Evolutionary conservation across 2,797 vertebrate genomes (phyloP).

Genomic region (Onychomys arenicola): DNA sequence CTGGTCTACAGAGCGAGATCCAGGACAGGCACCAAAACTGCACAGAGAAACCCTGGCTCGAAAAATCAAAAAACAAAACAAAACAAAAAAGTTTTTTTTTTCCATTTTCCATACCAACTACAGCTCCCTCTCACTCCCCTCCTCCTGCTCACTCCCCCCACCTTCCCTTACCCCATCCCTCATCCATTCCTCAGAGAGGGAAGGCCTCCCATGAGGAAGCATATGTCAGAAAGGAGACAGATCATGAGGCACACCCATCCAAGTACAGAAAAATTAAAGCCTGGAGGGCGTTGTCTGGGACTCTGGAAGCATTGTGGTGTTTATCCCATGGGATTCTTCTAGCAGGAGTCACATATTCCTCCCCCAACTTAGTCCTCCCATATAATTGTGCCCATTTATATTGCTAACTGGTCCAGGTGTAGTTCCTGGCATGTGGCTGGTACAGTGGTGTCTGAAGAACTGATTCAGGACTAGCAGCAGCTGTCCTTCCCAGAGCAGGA

Average conservation of each 20-base stretch:
- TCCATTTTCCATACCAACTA: too few species aligned
- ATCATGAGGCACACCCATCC: background rate
- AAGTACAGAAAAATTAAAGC: background rate
- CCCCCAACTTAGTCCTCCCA: background rate
- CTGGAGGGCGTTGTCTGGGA: background rate
- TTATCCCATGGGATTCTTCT: background rate
- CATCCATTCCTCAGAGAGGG: too few species aligned
- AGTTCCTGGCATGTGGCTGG: too few species aligned
- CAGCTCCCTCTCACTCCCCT: too few species aligned
- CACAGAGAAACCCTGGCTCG: too few species aligned
- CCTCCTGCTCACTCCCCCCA: too few species aligned
- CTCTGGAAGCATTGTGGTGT: background rate
- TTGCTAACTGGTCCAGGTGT: background rate
- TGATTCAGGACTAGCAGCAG: background rate
- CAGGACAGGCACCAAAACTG: too few species aligned
- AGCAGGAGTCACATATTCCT: background rate
- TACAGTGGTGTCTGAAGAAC: background rate
- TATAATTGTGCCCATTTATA: background rate
- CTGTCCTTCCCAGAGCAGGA: background rate
- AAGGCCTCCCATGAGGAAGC: background rate
- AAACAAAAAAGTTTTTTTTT: too few species aligned
- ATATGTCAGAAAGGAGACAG: background rate
- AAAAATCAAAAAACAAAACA: too few species aligned
- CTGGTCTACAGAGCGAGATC: too few species aligned
- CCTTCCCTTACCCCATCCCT: too few species aligned